Evolutionary conservation across 2,888 invertebrate species (phyloP).

Genomic region (Latrodectus hesperus): DNA sequence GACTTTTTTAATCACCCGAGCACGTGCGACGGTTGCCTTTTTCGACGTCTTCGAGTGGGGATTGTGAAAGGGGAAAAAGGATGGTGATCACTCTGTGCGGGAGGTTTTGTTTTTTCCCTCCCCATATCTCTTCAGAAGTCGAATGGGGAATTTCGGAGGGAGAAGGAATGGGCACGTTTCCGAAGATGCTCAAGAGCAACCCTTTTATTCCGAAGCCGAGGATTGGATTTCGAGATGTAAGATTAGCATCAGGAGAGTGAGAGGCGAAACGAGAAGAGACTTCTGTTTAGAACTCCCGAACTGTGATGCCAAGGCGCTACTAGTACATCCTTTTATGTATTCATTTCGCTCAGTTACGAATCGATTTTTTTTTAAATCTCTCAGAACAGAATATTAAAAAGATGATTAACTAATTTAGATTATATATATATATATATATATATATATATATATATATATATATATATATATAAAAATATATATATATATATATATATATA

Average conservation of each 20-base stretch:
- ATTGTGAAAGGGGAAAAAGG: slow-evolving; percentile 35
- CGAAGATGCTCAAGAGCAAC: slow-evolving; percentile 12
- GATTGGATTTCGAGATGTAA: neutral
- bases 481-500: too few species aligned
- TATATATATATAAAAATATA: too few species aligned
- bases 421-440: too few species aligned
- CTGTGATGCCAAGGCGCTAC: too few species aligned
- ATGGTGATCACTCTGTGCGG: neutral
- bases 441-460: too few species aligned
- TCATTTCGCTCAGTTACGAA: too few species aligned
- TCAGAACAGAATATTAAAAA: too few species aligned
- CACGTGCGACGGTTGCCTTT: slow-evolving; percentile 63
- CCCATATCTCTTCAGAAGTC: neutral
- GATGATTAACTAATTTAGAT: too few species aligned
- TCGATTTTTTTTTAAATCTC: too few species aligned
- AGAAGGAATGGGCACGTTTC: slow-evolving; percentile 54
- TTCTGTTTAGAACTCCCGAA: too few species aligned
- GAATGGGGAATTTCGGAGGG: neutral
- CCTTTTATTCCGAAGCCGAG: neutral
- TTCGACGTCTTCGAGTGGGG: slow-evolving; percentile 48
- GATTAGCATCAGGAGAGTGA: neutral
- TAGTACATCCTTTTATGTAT: too few species aligned
- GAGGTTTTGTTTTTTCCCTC: slow-evolving; percentile 12
- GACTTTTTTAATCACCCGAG: slow-evolving; percentile 60
- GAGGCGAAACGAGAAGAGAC: neutral